Evolutionary conservation across 2,888 invertebrate genomes (phyloP), one percentile per base, ranked within the genome.

Genomic region (Perithous albicinctus): DNA sequence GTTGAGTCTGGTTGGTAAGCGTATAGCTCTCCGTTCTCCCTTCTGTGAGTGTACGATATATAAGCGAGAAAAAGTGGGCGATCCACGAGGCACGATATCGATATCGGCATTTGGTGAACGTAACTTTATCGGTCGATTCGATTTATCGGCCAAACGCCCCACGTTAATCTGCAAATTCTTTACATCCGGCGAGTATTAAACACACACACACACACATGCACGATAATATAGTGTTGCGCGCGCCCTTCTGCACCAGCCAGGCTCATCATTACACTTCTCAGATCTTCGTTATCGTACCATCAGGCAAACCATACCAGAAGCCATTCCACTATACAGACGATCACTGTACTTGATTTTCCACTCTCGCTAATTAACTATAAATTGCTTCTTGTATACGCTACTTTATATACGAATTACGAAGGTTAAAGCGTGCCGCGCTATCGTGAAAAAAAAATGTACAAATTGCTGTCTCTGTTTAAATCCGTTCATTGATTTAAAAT

Each of bases 301-400:
- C 32, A 8, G 10, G 35, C 51, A 2, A 10, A 20, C n/a, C 48
- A n/a, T n/a, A 29, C n/a, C 12, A 3, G 10, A 35, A 78, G 59
- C 48, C 41, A 32, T 78, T 70, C 70, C 63, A 0, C 69, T 66
- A 15, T 15, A 77, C 70, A 78, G 64, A 74, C 78, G 59, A 64
- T 64, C 78, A 70, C 78, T 78, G 78, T 78, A 75, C 59, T 35
- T n/a, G 54, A 69, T 41, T 23, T 73, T 41, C 74, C 73, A 74
- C 78, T 78, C 74, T 64, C 59, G 69, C 78, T 74, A 81, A 81
- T 78, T 76, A 78, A 41, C 29, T 74, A 70, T 69, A 81, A 81
- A 81, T 81, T 81, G 78, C 81, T 81, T 12, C 75, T 79, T 46
- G 67, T 72, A 61, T 41, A 35, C 35, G 35, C 48, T 32, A 32